Percentiles rank a stretch among this genome's conserved stretches.
Conservation (phyloP, 2,888 invertebrate species). For the Drosophila atroscutellata region DNA sequence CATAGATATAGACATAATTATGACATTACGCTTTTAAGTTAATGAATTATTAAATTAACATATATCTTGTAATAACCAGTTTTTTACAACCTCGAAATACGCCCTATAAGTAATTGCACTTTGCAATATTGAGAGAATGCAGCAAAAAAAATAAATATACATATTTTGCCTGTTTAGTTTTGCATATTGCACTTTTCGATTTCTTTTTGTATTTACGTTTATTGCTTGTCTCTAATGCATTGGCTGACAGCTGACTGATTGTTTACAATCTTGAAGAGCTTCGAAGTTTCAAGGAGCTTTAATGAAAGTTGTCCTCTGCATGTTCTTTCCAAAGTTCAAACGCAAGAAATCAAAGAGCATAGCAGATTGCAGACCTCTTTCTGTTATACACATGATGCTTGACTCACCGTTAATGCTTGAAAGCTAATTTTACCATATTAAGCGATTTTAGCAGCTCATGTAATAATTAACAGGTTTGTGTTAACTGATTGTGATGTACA, state of each 20-base stretch:
- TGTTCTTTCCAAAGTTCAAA: slow-evolving; percentile 2
- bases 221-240: background rate
- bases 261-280: slow-evolving; percentile 34
- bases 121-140: slow-evolving; percentile 16
- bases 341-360: background rate
- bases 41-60: slow-evolving; percentile 22
- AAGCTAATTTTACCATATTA: slow-evolving; percentile 6
- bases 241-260: slow-evolving; percentile 42
- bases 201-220: slow-evolving; percentile 2
- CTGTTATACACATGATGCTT: background rate
- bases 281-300: background rate
- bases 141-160: background rate
- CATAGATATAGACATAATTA: background rate
- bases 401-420: background rate
- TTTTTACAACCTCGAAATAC: background rate
- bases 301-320: background rate
- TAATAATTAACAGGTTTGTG: slow-evolving; percentile 43
- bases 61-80: slow-evolving; percentile 19
- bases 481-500: slow-evolving; percentile 39
- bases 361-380: background rate
- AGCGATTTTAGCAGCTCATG: slow-evolving; percentile 8
- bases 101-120: background rate
- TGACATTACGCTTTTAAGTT: slow-evolving; percentile 21
- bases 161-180: background rate
- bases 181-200: slow-evolving; percentile 4